Evolutionary conservation across 92 coral and sea anemone species (phyloP).

Genomic region (Heteractis magnifica): DNA sequence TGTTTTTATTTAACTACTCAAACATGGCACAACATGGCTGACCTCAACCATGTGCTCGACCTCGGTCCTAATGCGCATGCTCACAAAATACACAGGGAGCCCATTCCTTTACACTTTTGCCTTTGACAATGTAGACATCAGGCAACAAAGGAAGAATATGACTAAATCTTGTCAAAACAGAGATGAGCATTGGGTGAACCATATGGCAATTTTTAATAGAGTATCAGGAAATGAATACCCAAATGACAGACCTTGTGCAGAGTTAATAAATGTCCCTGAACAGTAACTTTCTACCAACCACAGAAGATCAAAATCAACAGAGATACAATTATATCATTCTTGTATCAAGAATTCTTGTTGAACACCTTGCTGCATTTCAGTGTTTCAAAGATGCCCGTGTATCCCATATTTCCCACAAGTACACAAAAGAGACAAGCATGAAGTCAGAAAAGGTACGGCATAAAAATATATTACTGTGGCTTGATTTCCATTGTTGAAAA

Average conservation of each 20-base stretch:
- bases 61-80: too few relatives aligned
- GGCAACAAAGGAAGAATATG: constrained; percentile 4
- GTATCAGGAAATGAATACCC: background rate
- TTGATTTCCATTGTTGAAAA: too few relatives aligned
- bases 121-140: background rate
- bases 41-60: too few relatives aligned
- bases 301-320: constrained; percentile 42
- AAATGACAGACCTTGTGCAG: background rate
- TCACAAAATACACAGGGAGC: too few relatives aligned
- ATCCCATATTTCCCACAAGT: constrained; percentile 50
- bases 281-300: constrained; percentile 23
- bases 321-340: constrained; percentile 49
- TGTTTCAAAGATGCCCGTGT: constrained; percentile 46
- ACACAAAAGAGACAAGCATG: constrained; percentile 31
- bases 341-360: constrained; percentile 53
- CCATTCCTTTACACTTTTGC: too few relatives aligned
- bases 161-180: constrained; percentile 3
- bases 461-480: too few relatives aligned
- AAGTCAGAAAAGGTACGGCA: constrained; percentile 46
- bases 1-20: too few relatives aligned
- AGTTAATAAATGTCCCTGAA: background rate
- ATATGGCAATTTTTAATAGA: constrained; percentile 1
- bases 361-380: constrained; percentile 32
- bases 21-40: too few relatives aligned
- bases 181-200: constrained; percentile 26